These are phyloP conservation scores for Bombycilla garrulus DNA, from an alignment of 2,113 vertebrate species.

Conservation along the genomic window DNA sequence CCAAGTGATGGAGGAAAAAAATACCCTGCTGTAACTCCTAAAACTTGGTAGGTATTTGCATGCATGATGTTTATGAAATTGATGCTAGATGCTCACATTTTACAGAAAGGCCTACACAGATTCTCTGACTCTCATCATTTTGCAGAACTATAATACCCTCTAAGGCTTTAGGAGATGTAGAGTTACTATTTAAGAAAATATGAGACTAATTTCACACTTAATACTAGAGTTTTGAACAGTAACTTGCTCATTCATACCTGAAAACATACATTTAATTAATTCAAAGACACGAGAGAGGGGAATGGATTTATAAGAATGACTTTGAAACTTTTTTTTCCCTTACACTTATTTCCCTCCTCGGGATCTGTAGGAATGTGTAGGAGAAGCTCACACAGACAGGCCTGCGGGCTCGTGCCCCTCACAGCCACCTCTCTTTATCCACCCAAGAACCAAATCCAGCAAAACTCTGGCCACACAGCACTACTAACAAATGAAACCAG, in stretches of 20 bases:
- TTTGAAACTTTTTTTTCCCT: not conserved
- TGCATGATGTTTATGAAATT: not conserved
- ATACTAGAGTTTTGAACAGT: not conserved
- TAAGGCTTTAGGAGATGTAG: not conserved
- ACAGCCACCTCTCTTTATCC: not conserved
- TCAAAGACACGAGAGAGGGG: not conserved
- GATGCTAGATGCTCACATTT: not conserved
- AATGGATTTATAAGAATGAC: not conserved
- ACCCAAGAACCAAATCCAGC: not conserved
- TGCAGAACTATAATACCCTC: not conserved
- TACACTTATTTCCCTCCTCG: not conserved
- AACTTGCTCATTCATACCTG: not conserved
- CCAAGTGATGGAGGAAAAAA: not conserved
- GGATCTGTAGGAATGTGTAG: not conserved
- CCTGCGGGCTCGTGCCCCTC: not conserved
- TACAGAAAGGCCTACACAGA: not conserved
- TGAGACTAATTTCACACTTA: not conserved
- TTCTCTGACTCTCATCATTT: not conserved
- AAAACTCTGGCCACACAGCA: not conserved
- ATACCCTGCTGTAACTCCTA: not conserved
- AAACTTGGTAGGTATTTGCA: not conserved
- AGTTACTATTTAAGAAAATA: not conserved
- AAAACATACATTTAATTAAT: not conserved
- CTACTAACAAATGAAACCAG: not conserved
- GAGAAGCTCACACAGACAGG: not conserved